Evolutionary conservation across 2,888 invertebrate genomes (phyloP).

Genomic region (Timandra comae): DNA sequence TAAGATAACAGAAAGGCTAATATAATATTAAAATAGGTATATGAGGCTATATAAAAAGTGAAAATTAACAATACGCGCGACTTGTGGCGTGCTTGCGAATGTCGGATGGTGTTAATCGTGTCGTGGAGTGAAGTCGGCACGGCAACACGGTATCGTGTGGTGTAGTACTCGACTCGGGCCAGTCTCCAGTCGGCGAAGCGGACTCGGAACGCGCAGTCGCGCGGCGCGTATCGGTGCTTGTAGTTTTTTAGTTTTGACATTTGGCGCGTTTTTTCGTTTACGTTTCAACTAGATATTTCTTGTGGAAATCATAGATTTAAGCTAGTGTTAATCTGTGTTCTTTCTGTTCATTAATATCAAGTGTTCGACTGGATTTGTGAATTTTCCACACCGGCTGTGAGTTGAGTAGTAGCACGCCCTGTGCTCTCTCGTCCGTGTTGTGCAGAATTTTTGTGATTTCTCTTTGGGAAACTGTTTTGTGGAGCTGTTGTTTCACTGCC

Average conservation of each 20-base stretch:
- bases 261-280: slow-evolving; percentile 73
- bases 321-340: slow-evolving; percentile 73
- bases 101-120: slow-evolving; percentile 37
- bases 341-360: slow-evolving; percentile 55
- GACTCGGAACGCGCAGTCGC: slow-evolving; percentile 71
- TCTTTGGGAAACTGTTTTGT: slow-evolving; percentile 54
- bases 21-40: slow-evolving; percentile 52
- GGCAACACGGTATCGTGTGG: too few species aligned
- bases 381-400: slow-evolving; percentile 66
- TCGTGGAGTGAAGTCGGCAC: slow-evolving; percentile 38
- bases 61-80: slow-evolving; percentile 51
- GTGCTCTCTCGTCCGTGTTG: slow-evolving; percentile 59
- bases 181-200: slow-evolving; percentile 62
- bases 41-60: slow-evolving; percentile 38
- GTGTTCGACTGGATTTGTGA: slow-evolving; percentile 71
- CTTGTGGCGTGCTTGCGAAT: slow-evolving; percentile 29
- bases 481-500: slow-evolving; percentile 39
- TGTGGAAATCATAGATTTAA: slow-evolving; percentile 73
- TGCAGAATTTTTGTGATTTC: slow-evolving; percentile 68
- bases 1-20: slow-evolving; percentile 55
- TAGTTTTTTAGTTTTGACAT: slow-evolving; percentile 76
- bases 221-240: slow-evolving; percentile 70
- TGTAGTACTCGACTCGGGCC: slow-evolving; percentile 21
- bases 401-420: slow-evolving; percentile 64
- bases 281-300: slow-evolving; percentile 55